Evolutionary conservation across 2,888 invertebrate genomes (phyloP).

Genomic region (Aleiodes testaceus): DNA sequence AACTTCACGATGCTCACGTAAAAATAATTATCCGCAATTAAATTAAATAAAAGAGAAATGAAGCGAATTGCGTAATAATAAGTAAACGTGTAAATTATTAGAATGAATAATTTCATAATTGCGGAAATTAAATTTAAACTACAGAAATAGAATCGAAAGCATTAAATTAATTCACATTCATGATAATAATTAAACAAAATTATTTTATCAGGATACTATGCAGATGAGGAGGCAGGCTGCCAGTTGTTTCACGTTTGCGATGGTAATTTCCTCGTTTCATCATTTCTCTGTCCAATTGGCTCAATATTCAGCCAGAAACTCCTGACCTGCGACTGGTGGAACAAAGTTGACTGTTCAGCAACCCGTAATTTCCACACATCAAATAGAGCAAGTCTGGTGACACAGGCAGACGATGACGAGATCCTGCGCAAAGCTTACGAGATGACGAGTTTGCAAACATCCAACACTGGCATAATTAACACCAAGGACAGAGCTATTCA

Average conservation of each 20-base stretch:
- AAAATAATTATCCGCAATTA: constrained; percentile 6
- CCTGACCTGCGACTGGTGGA: constrained; percentile 82
- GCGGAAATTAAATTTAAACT: background rate
- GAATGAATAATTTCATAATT: constrained; percentile 15
- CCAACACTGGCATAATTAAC: constrained; percentile 50
- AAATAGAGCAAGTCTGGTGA: constrained; percentile 38
- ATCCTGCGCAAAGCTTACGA: constrained; percentile 77
- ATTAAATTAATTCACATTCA: too few relatives aligned
- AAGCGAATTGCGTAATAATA: constrained; percentile 30
- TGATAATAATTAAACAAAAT: too few relatives aligned
- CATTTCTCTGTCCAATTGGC: constrained; percentile 81
- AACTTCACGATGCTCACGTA: constrained; percentile 13
- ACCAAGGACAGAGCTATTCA: constrained; percentile 44
- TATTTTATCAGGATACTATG: constrained; percentile 76
- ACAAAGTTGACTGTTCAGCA: constrained; percentile 77
- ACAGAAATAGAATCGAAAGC: too few relatives aligned
- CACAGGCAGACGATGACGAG: constrained; percentile 73
- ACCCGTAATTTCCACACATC: constrained; percentile 71
- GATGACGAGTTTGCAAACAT: constrained; percentile 76
- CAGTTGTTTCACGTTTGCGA: constrained; percentile 81
- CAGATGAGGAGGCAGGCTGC: constrained; percentile 79
- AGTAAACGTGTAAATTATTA: constrained; percentile 26
- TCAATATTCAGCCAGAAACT: constrained; percentile 81
- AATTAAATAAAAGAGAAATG: constrained; percentile 7
- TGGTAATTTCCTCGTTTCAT: constrained; percentile 74